Percentiles rank a stretch among this genome's conserved stretches.
phyloP scores from a whole-genome alignment of 2,113 vertebrate species.

The Macroglossus sobrinus region DNA sequence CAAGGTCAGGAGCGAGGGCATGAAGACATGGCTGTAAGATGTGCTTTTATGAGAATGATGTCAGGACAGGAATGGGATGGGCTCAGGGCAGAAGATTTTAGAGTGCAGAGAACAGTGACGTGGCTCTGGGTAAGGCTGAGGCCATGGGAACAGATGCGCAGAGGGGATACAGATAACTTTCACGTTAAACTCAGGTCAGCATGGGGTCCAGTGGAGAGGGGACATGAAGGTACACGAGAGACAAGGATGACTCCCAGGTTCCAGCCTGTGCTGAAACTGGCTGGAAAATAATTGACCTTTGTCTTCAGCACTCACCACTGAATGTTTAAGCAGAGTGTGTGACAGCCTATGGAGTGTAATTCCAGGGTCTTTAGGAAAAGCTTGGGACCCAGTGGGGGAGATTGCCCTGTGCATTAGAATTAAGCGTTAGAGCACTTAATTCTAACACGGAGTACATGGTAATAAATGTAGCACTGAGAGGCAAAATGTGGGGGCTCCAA shows the following conservation, averaged over 20 bases:
- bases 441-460: background rate
- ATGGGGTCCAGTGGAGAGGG: background rate
- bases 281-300: background rate
- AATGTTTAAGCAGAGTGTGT: background rate
- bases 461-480: background rate
- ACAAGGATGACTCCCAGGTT: background rate
- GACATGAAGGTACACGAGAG: background rate
- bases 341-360: background rate
- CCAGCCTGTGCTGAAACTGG: too few relatives aligned
- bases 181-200: background rate
- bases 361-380: background rate
- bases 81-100: background rate
- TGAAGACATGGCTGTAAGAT: fast-evolving
- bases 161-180: background rate
- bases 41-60: background rate
- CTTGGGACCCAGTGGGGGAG: background rate
- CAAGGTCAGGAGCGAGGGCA: background rate
- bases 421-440: background rate
- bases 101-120: background rate
- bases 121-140: background rate
- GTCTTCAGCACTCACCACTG: background rate
- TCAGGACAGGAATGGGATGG: fast-evolving
- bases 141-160: background rate
- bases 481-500: background rate
- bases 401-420: background rate